Conservation (phyloP, 2,888 invertebrate genomes). For the Cheilosia vulpina region DNA sequence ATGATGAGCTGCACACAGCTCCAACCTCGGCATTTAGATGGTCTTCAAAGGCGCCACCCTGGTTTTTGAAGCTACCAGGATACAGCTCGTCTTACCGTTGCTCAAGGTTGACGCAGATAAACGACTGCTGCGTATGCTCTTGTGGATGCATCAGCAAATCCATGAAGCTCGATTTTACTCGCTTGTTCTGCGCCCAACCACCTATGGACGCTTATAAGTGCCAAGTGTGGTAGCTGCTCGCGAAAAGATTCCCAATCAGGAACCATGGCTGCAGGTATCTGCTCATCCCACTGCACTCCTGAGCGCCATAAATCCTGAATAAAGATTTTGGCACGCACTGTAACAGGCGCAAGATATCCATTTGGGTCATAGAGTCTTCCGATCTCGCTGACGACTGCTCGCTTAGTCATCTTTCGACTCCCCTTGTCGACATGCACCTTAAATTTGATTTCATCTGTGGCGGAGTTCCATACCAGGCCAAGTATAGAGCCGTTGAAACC, state of each 20-base stretch:
- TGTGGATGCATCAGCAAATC: constrained; percentile 14
- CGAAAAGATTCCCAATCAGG: not conserved
- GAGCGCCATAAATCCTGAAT: constrained; percentile 19
- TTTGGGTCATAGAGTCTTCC: constrained; percentile 1
- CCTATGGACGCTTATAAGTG: constrained; percentile 6
- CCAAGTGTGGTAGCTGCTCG: constrained; percentile 5
- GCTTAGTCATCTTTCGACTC: not conserved
- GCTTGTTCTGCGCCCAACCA: constrained; percentile 10
- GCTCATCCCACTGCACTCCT: constrained; percentile 15
- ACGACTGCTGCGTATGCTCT: not conserved
- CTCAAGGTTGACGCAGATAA: too few species aligned
- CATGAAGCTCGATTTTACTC: constrained; percentile 7
- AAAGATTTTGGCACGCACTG: constrained; percentile 10
- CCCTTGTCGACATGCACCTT: constrained; percentile 2
- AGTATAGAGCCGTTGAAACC: not conserved
- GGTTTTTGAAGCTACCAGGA: too few species aligned
- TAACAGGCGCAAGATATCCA: constrained; percentile 15
- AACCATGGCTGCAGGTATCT: constrained; percentile 7
- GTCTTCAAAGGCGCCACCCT: too few species aligned
- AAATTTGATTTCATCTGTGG: constrained; percentile 5
- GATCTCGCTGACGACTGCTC: constrained; percentile 18
- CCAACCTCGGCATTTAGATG: too few species aligned
- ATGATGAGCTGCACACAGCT: too few species aligned
- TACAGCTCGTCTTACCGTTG: too few species aligned
- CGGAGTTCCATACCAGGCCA: constrained; percentile 3